Percentiles rank a stretch among this genome's conserved stretches.
These are phyloP conservation scores for Petaurus breviceps DNA, from an alignment of 2,113 vertebrate species.

Conservation along the genomic window DNA sequence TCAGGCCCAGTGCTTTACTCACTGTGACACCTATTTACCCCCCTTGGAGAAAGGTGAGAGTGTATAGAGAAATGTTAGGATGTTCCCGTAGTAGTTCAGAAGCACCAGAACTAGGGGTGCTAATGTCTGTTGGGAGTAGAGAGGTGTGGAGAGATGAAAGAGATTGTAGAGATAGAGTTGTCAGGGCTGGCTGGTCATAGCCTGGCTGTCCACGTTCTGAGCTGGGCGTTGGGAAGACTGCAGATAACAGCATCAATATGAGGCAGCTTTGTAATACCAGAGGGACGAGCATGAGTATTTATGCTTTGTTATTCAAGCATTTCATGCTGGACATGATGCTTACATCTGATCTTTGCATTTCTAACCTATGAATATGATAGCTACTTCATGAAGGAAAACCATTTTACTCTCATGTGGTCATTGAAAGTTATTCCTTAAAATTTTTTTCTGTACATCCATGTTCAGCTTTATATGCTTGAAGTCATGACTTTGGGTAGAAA, in stretches of 20 bases:
- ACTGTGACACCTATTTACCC: not conserved
- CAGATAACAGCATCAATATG: not conserved
- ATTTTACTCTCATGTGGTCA: conserved; percentile 1
- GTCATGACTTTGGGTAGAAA: not conserved
- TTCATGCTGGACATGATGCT: conserved; percentile 8
- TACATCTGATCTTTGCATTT: conserved; percentile 36
- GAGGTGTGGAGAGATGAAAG: not conserved
- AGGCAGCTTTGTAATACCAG: not conserved
- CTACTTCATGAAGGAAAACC: conserved; percentile 7
- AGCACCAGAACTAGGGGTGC: not conserved
- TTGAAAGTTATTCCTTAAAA: not conserved
- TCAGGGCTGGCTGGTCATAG: not conserved
- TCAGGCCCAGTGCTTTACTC: too few relatives aligned
- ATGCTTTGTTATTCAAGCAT: conserved; percentile 16
- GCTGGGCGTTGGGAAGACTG: not conserved
- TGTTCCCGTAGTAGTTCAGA: not conserved
- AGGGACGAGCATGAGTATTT: conserved; percentile 8
- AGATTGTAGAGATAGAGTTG: not conserved
- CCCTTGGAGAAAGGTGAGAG: not conserved
- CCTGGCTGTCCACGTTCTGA: not conserved
- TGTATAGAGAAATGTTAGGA: not conserved
- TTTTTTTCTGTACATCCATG: not conserved
- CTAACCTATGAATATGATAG: conserved; percentile 14
- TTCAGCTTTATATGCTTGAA: not conserved
- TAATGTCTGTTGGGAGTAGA: not conserved